These are phyloP conservation scores for Orbicella faveolata DNA, from an alignment of 64 coral and sea anemone species.

Conservation along the genomic window DNA sequence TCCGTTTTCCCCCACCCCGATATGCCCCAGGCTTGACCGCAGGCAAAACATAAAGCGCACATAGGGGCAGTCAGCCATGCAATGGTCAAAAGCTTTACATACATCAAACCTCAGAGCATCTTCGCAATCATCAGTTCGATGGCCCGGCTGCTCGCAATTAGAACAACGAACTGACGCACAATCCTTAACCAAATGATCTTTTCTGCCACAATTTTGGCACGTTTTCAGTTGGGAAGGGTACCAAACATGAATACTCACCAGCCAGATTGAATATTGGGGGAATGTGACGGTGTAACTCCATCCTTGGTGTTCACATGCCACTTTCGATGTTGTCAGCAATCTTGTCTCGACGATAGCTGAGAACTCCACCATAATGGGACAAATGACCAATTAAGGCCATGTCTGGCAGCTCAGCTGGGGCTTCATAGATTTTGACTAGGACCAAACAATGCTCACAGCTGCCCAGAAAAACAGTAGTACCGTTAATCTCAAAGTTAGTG, in stretches of 20 bases:
- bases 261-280: background rate
- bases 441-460: background rate
- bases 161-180: background rate
- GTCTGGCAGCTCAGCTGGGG: background rate
- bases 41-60: too few relatives aligned
- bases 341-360: background rate
- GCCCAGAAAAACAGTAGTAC: background rate
- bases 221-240: background rate
- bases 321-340: background rate
- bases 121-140: background rate
- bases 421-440: background rate
- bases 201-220: background rate
- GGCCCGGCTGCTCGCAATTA: background rate
- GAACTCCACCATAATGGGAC: background rate
- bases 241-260: background rate
- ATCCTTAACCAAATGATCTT: background rate
- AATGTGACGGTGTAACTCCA: background rate
- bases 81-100: too few relatives aligned
- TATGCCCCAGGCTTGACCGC: too few relatives aligned
- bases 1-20: too few relatives aligned
- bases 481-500: rapidly evolving
- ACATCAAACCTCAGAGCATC: too few relatives aligned
- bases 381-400: background rate
- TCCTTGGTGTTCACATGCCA: background rate
- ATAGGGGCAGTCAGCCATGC: too few relatives aligned